phyloP scores from a whole-genome alignment of 2,797 vertebrate genomes.

The Esox masquinongy region DNA sequence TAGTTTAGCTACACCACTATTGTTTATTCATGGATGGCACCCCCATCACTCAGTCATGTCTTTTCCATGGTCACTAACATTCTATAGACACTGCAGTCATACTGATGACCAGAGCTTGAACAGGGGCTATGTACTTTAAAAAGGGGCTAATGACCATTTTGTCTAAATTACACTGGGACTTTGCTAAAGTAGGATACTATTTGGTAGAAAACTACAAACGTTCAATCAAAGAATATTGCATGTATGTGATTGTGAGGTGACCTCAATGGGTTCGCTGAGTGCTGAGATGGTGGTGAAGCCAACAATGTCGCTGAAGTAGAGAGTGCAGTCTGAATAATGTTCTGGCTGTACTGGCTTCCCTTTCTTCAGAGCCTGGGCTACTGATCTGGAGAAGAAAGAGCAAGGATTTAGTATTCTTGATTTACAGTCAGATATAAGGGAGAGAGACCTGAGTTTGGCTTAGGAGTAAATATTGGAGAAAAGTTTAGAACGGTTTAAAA shows the following conservation, averaged over 20 bases:
- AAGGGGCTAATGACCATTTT: too few species aligned
- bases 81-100: too few species aligned
- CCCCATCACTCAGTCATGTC: too few species aligned
- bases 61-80: too few species aligned
- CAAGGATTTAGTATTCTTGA: background rate
- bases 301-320: slow-evolving; percentile 82
- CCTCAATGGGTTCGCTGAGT: slow-evolving; percentile 80
- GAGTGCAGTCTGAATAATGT: slow-evolving; percentile 76
- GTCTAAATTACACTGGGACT: too few species aligned
- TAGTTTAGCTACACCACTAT: too few species aligned
- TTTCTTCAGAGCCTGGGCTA: slow-evolving; percentile 76
- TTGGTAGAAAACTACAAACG: too few species aligned
- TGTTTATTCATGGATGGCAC: too few species aligned
- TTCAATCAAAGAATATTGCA: background rate
- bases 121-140: too few species aligned
- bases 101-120: too few species aligned
- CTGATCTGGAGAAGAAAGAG: slow-evolving; percentile 60
- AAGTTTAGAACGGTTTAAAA: background rate
- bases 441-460: background rate
- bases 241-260: slow-evolving; percentile 26
- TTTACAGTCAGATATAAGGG: background rate
- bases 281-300: slow-evolving; percentile 82
- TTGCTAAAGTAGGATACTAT: too few species aligned
- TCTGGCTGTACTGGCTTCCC: slow-evolving; percentile 74
- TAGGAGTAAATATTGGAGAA: background rate